A percentile compares a stretch with the other conserved stretches of the same genome.
These are phyloP conservation scores for Sylvia borin DNA, from an alignment of 2,797 vertebrate genomes.

Conservation along the genomic window DNA sequence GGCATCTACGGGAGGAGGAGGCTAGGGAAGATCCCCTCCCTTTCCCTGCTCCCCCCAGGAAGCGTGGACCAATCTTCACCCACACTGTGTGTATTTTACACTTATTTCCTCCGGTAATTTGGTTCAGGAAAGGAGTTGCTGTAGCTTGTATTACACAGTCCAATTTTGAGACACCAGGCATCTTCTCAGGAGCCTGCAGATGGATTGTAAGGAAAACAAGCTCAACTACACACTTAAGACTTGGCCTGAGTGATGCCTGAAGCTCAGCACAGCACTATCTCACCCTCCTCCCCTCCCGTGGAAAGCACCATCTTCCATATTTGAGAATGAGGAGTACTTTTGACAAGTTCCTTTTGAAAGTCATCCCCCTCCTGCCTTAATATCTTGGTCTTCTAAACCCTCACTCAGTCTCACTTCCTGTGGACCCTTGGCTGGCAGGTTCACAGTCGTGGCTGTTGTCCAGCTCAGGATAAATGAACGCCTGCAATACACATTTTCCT, in stretches of 20 bases:
- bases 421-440: not conserved
- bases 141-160: not conserved
- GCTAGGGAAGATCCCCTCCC: not conserved
- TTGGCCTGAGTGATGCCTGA: not conserved
- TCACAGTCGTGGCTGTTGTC: not conserved
- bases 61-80: not conserved
- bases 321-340: not conserved
- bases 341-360: slow-evolving; percentile 14
- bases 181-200: not conserved
- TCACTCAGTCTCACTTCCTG: slow-evolving; percentile 4
- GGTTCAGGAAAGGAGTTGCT: not conserved
- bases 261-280: not conserved
- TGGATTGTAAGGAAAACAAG: not conserved
- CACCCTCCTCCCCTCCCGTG: not conserved
- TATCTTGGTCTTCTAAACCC: slow-evolving; percentile 20
- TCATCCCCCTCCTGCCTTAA: not conserved
- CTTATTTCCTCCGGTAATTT: not conserved
- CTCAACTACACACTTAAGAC: not conserved
- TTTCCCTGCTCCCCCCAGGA: not conserved
- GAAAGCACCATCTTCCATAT: not conserved
- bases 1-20: not conserved
- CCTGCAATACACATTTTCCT: slow-evolving; percentile 27
- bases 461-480: not conserved
- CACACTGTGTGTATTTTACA: not conserved
- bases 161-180: not conserved